Base-by-base conservation (phyloP, 2,113 vertebrate genomes). In the pig (Sus scrofa) region DNA sequence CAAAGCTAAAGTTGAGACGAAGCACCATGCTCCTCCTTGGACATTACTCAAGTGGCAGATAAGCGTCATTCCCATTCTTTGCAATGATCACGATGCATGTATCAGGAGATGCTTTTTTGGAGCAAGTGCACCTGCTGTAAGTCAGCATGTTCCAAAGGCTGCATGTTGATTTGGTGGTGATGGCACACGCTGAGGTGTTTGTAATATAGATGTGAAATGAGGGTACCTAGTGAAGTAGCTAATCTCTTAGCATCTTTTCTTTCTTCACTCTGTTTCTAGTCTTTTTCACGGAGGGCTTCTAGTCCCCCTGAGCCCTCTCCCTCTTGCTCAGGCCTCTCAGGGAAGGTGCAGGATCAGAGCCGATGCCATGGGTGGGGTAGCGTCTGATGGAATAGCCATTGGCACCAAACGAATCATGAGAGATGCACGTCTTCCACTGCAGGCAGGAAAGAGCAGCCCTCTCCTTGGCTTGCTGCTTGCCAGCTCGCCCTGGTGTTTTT, bases 401-500 rank as follows among this genome's bases (percentile, higher is more conserved):
- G 9, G 37, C 2, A 0, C 50, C 52, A 0, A 1, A 9, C 6
- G 27, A 87, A 12, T 79, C 77, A 2, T 8, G 18, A 14, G n/a
- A 20, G 26, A 70, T 44, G 34, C 3, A 0, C 0, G 7, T 11
- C 0, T 0, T 26, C 50, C 39, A 15, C 1, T 7, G 0, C 0
- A 0, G 32, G 39, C 4, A 1, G 93, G 92, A 94, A 93, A 5
- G 90, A 27, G 60, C 65, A 52, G 81, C 13, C 7, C 68, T 62
- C 84, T 68, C 0, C 0, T 94, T 68, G 18, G 5, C 56, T 68
- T 16, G 13, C 34, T 44, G 60, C 82, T 97, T 79, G 75, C 93
- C 96, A 27, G 63, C 34, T 12, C 15, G n/a, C 73, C 65, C 44
- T 73, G 73, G n/a, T 32, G 77, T 62, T 96, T 97, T 97, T 98